A percentile compares a stretch with the other conserved stretches of the same genome.
Conservation (phyloP, 2,888 invertebrate genomes). For the Leptinotarsa peninsularis region DNA sequence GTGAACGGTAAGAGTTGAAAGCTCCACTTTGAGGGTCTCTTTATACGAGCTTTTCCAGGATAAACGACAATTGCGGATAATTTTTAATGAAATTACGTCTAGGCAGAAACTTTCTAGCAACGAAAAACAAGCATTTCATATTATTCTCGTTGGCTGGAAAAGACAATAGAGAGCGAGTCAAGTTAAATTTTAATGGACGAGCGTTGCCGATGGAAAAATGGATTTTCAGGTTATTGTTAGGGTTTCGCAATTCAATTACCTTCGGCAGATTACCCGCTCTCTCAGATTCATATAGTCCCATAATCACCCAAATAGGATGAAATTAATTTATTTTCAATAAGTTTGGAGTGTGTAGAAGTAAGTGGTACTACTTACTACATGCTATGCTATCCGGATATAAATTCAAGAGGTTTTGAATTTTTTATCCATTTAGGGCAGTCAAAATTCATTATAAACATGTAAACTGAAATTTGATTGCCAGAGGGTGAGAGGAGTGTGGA, state of each 20-base stretch:
- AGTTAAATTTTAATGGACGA: conserved; percentile 7
- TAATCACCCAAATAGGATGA: no score
- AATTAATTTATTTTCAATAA: no score
- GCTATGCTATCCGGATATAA: no score
- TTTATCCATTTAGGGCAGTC: no score
- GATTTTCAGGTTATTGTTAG: conserved; percentile 8
- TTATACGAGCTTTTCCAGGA: conserved; percentile 39
- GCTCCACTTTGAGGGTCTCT: conserved; percentile 42
- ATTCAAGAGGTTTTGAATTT: no score
- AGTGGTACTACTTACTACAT: no score
- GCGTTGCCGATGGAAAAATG: conserved; percentile 2
- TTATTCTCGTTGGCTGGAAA: conserved; percentile 22
- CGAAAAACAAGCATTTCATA: conserved; percentile 25
- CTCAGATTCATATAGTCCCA: no score
- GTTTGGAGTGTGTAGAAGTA: no score
- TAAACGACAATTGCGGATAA: conserved; percentile 42
- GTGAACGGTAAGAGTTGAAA: conserved; percentile 42
- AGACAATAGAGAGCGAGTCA: conserved; percentile 15
- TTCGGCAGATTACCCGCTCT: neutral
- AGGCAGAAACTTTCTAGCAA: conserved; percentile 23
- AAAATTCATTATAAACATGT: no score
- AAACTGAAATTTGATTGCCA: no score
- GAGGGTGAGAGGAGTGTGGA: no score
- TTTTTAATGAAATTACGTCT: conserved; percentile 44
- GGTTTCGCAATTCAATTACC: conserved; percentile 11